Conservation (phyloP, 2,113 vertebrate species). For the Fulica atra region DNA sequence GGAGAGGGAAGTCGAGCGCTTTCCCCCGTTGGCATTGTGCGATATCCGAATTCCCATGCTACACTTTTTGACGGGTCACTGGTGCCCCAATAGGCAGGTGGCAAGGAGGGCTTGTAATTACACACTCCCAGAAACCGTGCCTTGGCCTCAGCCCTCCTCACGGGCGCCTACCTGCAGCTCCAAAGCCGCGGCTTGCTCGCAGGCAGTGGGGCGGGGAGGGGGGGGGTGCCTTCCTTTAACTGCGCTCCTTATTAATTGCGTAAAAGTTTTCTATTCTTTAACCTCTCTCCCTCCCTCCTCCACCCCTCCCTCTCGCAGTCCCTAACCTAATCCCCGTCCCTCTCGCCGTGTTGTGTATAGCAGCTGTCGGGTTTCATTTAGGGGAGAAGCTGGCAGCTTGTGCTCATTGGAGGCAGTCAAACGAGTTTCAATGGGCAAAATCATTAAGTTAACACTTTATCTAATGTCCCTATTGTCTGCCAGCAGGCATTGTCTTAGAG, state of each 20-base stretch:
- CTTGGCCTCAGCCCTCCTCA: slow-evolving; percentile 32
- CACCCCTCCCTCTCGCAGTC: slow-evolving; percentile 9
- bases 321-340: slow-evolving; percentile 80
- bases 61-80: slow-evolving; percentile 99
- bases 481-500: slow-evolving; percentile 81
- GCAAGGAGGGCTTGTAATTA: slow-evolving; percentile 92
- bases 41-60: slow-evolving; percentile 94
- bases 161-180: slow-evolving; percentile 31
- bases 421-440: slow-evolving; percentile 84
- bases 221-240: not conserved
- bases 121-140: slow-evolving; percentile 74
- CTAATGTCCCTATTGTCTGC: slow-evolving; percentile 88
- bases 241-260: slow-evolving; percentile 41
- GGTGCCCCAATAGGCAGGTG: slow-evolving; percentile 96
- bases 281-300: not conserved
- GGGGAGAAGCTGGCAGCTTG: slow-evolving; percentile 85
- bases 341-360: slow-evolving; percentile 84
- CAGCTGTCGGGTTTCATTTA: slow-evolving; percentile 87
- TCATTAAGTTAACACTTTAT: slow-evolving; percentile 92
- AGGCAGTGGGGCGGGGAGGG: not conserved
- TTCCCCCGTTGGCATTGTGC: slow-evolving; percentile 82
- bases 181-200: not conserved
- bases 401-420: slow-evolving; percentile 85
- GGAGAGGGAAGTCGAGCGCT: slow-evolving; percentile 69
- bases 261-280: slow-evolving; percentile 44